These are phyloP conservation scores for Trisateles emortualis DNA, from an alignment of 2,888 invertebrate genomes.

Conservation along the genomic window DNA sequence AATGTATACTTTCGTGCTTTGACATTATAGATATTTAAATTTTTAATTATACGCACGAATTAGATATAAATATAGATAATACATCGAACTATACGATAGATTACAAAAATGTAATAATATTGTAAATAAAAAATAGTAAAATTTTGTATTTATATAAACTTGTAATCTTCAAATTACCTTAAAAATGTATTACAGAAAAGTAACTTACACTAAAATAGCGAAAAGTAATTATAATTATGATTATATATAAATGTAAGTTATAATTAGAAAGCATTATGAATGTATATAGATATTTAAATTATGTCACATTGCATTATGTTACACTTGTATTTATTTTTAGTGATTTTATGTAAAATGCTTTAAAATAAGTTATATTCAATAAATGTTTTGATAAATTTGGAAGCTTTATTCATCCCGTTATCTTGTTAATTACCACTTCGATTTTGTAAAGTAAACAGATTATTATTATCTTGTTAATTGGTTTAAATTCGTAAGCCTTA, in stretches of 20 bases:
- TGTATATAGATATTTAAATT: slow-evolving; percentile 29
- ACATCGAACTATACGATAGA: slow-evolving; percentile 54
- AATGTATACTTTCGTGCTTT: slow-evolving; percentile 9
- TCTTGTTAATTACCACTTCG: not conserved
- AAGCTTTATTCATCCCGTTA: slow-evolving; percentile 5
- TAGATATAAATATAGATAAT: slow-evolving; percentile 35
- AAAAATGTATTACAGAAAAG: slow-evolving; percentile 23
- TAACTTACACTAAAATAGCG: slow-evolving; percentile 4
- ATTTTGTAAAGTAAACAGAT: not conserved
- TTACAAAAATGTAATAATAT: slow-evolving; percentile 11
- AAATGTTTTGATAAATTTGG: slow-evolving; percentile 53
- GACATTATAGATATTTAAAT: slow-evolving; percentile 26
- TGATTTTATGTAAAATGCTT: slow-evolving; percentile 53
- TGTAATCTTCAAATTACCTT: slow-evolving; percentile 20
- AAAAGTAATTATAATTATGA: not conserved
- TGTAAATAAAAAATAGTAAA: slow-evolving; percentile 34
- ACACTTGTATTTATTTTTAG: slow-evolving; percentile 34
- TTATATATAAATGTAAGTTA: slow-evolving; percentile 1
- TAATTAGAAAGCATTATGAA: slow-evolving; percentile 22
- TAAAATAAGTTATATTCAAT: slow-evolving; percentile 45
- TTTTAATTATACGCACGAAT: slow-evolving; percentile 36
- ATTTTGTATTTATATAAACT: slow-evolving; percentile 29
- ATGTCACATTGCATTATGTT: slow-evolving; percentile 19
- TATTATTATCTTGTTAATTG: not conserved
- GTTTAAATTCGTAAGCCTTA: not conserved